Evolutionary conservation across 2,888 invertebrate species (phyloP), one percentile per base, ranked within the genome.

Genomic region (Nomada flava): DNA sequence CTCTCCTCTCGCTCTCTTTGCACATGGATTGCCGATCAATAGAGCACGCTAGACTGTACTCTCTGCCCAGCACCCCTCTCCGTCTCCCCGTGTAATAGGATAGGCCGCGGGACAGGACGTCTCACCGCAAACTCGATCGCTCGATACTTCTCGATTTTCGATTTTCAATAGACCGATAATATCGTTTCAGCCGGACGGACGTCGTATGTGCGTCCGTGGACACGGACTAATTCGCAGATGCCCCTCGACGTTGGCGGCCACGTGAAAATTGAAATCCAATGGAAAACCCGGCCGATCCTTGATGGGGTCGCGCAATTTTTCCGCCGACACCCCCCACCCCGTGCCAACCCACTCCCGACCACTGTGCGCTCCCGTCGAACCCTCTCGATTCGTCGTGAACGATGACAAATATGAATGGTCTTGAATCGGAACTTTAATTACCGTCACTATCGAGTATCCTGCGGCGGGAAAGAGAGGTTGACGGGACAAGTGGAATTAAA

Each of bases 101-200:
- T 74, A 75, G 80, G 79, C 77, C 76, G n/a, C 78, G 67, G 63
- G 78, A 79, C 78, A 72, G 76, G 81, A 76, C 71, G 79, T 85
- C 84, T 84, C 81, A 63, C 82, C 86, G 86, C 86, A 76, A 68
- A 67, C 73, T 78, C 83, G 86, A 85, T 81, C 89, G 75, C 44
- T 68, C 82, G 84, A 88, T 89, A 88, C 88, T 89, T 79, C 87
- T 77, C 86, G 82, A 89, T 90, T 90, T 87, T 86, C 87, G 84
- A 90, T 90, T 90, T 88, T 89, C 89, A 78, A 83, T 84, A 83
- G 78, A 67, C 85, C 86, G 86, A 86, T 88, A 88, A 88, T 88
- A 85, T 83, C 88, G 82, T 85, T 84, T 59, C 52, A 15, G 52
- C 57, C 79, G 62, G 74, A 74, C 75, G 68, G 50, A 59, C 76